These are phyloP conservation scores for Apamea sordens DNA, from an alignment of 2,888 invertebrate species.

Conservation along the genomic window DNA sequence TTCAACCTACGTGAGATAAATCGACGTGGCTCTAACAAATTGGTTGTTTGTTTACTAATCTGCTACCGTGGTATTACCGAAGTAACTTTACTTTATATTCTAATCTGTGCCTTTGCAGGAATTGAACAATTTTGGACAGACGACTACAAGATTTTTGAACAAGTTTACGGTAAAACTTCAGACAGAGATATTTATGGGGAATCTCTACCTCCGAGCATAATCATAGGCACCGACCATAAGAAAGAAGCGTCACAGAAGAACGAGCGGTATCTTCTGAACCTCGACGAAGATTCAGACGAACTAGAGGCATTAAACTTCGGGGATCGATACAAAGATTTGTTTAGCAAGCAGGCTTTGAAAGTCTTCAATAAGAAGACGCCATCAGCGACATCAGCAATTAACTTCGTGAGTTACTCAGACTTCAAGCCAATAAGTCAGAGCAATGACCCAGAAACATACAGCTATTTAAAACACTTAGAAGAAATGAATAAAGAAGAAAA, in stretches of 20 bases:
- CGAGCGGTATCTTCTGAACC: constrained; percentile 71
- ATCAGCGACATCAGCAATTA: constrained; percentile 67
- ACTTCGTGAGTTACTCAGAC: constrained; percentile 79
- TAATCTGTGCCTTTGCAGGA: constrained; percentile 72
- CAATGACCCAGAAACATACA: constrained; percentile 83
- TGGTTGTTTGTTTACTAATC: neutral
- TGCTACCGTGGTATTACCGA: neutral
- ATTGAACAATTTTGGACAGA: constrained; percentile 85
- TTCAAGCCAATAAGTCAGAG: constrained; percentile 81
- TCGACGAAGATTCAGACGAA: constrained; percentile 66
- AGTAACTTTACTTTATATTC: neutral
- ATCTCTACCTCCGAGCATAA: constrained; percentile 75
- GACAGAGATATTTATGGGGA: constrained; percentile 83
- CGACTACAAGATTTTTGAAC: constrained; percentile 84
- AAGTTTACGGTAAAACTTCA: constrained; percentile 86
- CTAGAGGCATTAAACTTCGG: constrained; percentile 71
- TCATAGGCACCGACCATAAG: constrained; percentile 59
- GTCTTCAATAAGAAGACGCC: constrained; percentile 68
- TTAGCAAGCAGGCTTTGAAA: constrained; percentile 65
- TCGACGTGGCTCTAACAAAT: neutral
- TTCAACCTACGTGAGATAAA: neutral
- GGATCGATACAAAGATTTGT: constrained; percentile 72
- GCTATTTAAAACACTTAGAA: constrained; percentile 82
- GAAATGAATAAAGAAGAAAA: constrained; percentile 74
- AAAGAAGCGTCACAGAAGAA: constrained; percentile 79